Evolutionary conservation across 2,797 vertebrate species (phyloP), one percentile per base, ranked within the genome.

Genomic region (Atherinosoma microstoma): DNA sequence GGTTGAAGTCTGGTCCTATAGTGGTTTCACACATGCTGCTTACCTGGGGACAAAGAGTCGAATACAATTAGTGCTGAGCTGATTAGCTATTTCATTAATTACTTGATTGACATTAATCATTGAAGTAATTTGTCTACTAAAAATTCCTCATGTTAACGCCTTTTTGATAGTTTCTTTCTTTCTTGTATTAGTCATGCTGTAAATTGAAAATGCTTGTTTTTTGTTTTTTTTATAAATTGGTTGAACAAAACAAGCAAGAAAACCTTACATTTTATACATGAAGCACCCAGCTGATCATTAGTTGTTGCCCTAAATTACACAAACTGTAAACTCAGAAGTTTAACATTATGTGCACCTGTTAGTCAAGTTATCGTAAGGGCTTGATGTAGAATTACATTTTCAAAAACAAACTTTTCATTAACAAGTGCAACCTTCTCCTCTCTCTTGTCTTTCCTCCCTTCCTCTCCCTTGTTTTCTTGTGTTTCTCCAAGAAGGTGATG

Each of bases 401-500:
- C 61, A 67, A 85, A 47, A 20, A 54, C 24, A 62, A 30, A 6
- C 22, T 80, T 79, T 82, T 81, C 73, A 86, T 83, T 84, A 84
- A 89, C 73, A 73, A 83, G 58, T 72, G 69, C 70, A 69, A 60
- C 63, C 59, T 45, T 58, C 54, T 73, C 38, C 62, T 59, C 36
- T 30, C 68, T 72, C 57, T 54, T 10, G 32, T 3, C 20, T 29
- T 54, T 54, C 29, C 58, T 53, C 64, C 18, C 16, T 3, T 24
- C 20, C 57, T 27, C 36, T 49, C 84, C 85, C 70, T 62, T 74
- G 80, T 67, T 85, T 53, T 93, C 80, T 83, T 89, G 82, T 84
- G 85, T 96, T 95, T 94, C 94, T 96, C 94, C 94, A 96, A 97
- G 97, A 98, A 99, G 97, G 97, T 99, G 96, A 98, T 98, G 97